Conservation (phyloP, 2,113 vertebrate genomes). For the Notarius lentiginosus region DNA sequence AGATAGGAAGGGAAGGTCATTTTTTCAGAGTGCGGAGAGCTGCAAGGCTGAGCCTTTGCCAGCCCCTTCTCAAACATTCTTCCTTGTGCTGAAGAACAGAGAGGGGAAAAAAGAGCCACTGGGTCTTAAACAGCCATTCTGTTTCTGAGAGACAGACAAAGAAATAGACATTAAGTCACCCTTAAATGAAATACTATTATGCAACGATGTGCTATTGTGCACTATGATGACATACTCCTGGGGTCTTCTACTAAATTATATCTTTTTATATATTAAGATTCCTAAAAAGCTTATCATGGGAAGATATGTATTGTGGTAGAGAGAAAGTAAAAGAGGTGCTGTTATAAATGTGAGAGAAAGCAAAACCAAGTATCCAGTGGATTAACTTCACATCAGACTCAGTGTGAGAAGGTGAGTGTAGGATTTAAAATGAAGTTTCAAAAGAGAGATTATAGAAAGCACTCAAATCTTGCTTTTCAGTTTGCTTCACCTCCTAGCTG, state of each 20-base stretch:
- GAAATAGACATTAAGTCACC: constrained; percentile 30
- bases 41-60: not conserved
- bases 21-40: constrained; percentile 2
- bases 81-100: constrained; percentile 11
- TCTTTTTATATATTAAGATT: constrained; percentile 48
- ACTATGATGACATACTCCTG: constrained; percentile 25
- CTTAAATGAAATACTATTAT: constrained; percentile 36
- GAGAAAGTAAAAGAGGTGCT: constrained; percentile 28
- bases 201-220: constrained; percentile 30
- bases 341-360: constrained; percentile 36
- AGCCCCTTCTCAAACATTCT: not conserved
- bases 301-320: constrained; percentile 34
- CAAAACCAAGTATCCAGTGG: constrained; percentile 42
- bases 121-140: constrained; percentile 32
- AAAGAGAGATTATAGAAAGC: constrained; percentile 45
- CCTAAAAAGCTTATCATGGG: constrained; percentile 48
- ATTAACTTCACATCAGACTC: constrained; percentile 46
- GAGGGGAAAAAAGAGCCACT: constrained; percentile 32
- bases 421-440: constrained; percentile 49
- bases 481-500: constrained; percentile 21
- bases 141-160: constrained; percentile 21
- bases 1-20: not conserved
- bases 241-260: constrained; percentile 28
- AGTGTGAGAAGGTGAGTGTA: constrained; percentile 46
- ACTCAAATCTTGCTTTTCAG: constrained; percentile 35